Conservation (phyloP, 2,113 vertebrate genomes). For the Tinamus guttatus region DNA sequence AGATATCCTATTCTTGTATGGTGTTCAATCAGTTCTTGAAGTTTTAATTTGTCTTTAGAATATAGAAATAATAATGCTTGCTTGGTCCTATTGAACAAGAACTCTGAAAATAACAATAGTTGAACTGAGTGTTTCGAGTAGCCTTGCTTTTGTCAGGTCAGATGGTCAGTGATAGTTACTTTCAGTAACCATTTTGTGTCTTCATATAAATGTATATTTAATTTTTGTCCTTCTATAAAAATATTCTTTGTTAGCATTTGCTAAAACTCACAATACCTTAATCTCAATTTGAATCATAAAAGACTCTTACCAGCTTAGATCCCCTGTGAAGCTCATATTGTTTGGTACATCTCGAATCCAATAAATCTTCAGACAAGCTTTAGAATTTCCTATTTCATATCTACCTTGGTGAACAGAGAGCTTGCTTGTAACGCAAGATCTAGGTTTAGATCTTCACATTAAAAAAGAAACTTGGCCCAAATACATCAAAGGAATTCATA, state of each 20-base stretch:
- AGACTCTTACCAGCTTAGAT: not conserved
- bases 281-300: not conserved
- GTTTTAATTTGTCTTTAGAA: not conserved
- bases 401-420: not conserved
- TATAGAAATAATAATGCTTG: not conserved
- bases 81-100: not conserved
- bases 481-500: not conserved
- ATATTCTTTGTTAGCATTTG: not conserved
- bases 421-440: not conserved
- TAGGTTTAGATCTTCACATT: not conserved
- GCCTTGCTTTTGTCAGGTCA: not conserved
- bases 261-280: not conserved
- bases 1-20: accelerated
- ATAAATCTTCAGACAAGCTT: not conserved
- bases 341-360: not conserved
- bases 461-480: not conserved
- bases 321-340: not conserved
- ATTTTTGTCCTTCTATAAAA: not conserved
- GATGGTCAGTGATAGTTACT: not conserved
- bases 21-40: not conserved
- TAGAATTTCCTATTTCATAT: not conserved
- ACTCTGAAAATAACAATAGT: not conserved
- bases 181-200: not conserved
- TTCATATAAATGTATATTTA: not conserved
- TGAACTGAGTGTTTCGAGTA: not conserved